Evolutionary conservation across 1,140 invertebrate species (phyloP), one percentile per base, ranked within the genome.

Genomic region (Zaprionus inermis): DNA sequence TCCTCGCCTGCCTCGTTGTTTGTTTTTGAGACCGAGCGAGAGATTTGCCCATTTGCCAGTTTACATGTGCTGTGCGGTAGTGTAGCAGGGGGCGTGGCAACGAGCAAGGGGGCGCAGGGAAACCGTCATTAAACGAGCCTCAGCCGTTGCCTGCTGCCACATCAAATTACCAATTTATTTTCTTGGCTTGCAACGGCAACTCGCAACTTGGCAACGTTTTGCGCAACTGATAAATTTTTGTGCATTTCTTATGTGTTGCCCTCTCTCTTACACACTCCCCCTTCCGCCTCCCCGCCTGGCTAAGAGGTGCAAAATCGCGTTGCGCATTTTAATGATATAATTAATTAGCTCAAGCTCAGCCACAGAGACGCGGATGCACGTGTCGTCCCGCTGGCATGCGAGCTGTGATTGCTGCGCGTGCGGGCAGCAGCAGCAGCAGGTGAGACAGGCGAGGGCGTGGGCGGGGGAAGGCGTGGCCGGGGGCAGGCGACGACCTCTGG

Each of bases 81-180:
- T 14, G 20, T 28, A 16, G 28, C 51, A 46, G 56, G 20, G n/a
- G 24, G 46, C 16, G 58, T 44, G 64, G 22, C 20, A 12, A 5
- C 49, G n/a, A n/a, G n/a, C n/a, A n/a, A 46, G 51, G 52, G 44
- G 30, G 20, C 57, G 67, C 4, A 3, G 38, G n/a, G 38, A 16
- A 18, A 44, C 32, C 41, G 78, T 78, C 82, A 86, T 86, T 86
- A 83, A 78, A 65, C 59, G 68, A 58, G 66, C 41, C 66, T 69
- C 58, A 70, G 66, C 59, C 79, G 75, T 68, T 52, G 78, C 79
- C 76, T 76, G 52, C 66, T 72, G 77, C 80, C 80, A 66, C 83
- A 84, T 84, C 72, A 82, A 88, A 88, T 88, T 88, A 88, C 84
- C 83, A 88, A 88, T 88, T 90, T 88, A 89, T 89, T 88, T 89